phyloP scores from a whole-genome alignment of 2,113 vertebrate species.

The Rhagologus leucostigma region DNA sequence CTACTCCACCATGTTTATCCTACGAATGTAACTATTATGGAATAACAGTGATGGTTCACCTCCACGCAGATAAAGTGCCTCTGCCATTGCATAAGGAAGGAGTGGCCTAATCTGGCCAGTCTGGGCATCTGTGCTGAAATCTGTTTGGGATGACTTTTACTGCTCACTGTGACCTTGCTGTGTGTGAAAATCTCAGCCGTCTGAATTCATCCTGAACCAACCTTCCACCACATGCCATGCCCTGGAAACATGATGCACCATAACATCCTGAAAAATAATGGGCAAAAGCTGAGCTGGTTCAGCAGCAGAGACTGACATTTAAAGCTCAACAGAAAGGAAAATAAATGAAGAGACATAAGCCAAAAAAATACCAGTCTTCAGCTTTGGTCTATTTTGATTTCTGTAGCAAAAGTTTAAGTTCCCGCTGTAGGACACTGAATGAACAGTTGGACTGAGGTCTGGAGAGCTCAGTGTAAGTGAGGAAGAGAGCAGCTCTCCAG shows the following conservation, averaged over 20 bases:
- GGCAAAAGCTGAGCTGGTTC: background rate
- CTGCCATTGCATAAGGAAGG: background rate
- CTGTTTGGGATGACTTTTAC: background rate
- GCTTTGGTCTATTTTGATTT: background rate
- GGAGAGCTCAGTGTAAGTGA: background rate
- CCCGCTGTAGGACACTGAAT: background rate
- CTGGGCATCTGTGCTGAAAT: slow-evolving; percentile 17
- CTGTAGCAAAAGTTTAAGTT: background rate
- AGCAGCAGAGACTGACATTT: background rate
- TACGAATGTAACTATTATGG: background rate
- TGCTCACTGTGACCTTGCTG: slow-evolving; percentile 20
- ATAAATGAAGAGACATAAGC: background rate
- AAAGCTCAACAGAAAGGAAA: background rate
- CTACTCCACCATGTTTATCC: background rate
- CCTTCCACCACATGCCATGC: background rate
- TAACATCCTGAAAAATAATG: background rate
- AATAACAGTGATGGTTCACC: background rate
- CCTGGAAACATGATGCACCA: background rate
- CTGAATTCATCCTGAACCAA: background rate
- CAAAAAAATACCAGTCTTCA: background rate
- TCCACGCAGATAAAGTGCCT: background rate
- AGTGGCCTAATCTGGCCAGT: background rate
- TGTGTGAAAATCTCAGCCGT: background rate
- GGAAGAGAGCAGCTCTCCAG: background rate
- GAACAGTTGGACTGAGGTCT: background rate